Conservation (phyloP, 1,140 invertebrate genomes). For the Caenorhabditis inopinata region DNA sequence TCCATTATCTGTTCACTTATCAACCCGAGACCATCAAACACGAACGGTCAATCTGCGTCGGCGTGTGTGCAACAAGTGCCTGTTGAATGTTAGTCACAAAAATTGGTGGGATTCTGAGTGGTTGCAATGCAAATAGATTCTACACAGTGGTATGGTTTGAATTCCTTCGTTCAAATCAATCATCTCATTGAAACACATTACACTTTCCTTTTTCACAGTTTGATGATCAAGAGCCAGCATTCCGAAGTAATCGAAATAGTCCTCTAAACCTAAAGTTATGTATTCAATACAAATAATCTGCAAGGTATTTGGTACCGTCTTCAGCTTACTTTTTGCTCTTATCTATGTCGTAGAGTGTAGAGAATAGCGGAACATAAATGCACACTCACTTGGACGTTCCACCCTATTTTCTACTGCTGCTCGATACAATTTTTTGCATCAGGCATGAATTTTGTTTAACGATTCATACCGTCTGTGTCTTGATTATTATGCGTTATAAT, state of each 20-base stretch:
- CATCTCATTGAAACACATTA: background rate
- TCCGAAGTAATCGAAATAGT: background rate
- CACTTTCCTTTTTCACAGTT: background rate
- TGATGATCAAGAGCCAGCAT: background rate
- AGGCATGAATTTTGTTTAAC: too few species aligned
- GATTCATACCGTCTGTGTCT: background rate
- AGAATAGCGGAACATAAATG: background rate
- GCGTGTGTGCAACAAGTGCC: constrained; percentile 5
- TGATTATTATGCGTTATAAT: constrained; percentile 17
- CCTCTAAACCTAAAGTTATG: constrained; percentile 25
- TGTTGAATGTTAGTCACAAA: constrained; percentile 22
- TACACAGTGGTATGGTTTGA: background rate
- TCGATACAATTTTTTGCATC: too few species aligned
- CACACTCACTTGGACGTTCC: background rate
- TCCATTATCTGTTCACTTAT: constrained; percentile 3
- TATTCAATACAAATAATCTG: constrained; percentile 28
- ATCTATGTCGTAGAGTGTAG: background rate
- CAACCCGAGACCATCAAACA: constrained; percentile 27
- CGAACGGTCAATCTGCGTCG: background rate
- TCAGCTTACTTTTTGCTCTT: background rate
- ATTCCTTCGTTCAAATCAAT: background rate
- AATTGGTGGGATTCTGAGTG: constrained; percentile 30
- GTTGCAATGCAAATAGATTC: constrained; percentile 26
- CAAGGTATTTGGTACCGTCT: background rate
- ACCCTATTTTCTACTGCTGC: background rate